Conservation (phyloP, 2,888 invertebrate genomes). For the Lypha dubia region DNA sequence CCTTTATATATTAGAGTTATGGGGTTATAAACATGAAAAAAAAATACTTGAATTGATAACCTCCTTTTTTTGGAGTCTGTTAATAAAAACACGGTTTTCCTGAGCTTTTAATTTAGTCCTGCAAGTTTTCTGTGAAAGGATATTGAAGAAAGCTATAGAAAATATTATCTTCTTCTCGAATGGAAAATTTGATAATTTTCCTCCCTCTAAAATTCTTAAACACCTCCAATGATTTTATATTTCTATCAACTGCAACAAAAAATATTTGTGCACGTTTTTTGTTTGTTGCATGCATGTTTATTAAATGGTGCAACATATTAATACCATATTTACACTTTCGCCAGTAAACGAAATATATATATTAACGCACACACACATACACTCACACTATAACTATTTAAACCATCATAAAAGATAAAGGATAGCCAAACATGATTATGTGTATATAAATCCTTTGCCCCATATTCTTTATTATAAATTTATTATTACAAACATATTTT, state of each 20-base stretch:
- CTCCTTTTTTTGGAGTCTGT: no score
- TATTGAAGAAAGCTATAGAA: no score
- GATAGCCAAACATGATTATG: neutral
- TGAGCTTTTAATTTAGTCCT: no score
- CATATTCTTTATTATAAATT: neutral
- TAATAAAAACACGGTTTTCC: no score
- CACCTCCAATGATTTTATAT: neutral
- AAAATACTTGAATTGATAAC: no score
- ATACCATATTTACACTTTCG: slow-evolving; percentile 79
- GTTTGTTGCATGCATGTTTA: slow-evolving; percentile 19
- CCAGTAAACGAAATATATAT: neutral
- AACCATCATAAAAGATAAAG: slow-evolving; percentile 22
- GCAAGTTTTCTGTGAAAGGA: no score
- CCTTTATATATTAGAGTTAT: no score
- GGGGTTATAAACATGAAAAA: no score
- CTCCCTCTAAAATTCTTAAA: no score
- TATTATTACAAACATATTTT: neutral
- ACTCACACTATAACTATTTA: no score
- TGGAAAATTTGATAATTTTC: no score
- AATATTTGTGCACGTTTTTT: slow-evolving; percentile 11
- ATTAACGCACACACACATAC: neutral
- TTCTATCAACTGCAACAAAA: neutral
- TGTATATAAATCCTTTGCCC: neutral
- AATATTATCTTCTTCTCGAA: no score
- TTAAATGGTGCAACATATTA: slow-evolving; percentile 80